Evolutionary conservation across 2,888 invertebrate genomes (phyloP), one percentile per base, ranked within the genome.

Genomic region (Dolichomitus sp.): DNA sequence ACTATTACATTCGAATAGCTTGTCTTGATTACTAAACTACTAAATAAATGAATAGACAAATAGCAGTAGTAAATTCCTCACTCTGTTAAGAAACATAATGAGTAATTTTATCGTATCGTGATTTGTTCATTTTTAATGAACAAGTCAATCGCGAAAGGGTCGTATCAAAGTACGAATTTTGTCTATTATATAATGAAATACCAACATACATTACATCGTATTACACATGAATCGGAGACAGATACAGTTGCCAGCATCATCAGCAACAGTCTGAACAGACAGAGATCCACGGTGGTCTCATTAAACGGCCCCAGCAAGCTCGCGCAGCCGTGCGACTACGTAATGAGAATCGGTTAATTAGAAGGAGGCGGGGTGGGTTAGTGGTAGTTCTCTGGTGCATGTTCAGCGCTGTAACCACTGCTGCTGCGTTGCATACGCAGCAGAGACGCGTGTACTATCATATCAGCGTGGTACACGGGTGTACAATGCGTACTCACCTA

Each of bases 341-440:
- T 92, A 92, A 92, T 92, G 92, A 92, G 92, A 90, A 91, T 89
- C 90, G 89, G 92, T 92, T 92, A 92, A 92, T 92, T 92, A 92
- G 90, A 89, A 90, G 88, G 89, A 80, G 84, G 86, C 87, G 83
- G 85, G 84, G 85, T 84, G 70, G 70, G 12, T 17, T n/a, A 11
- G 19, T 12, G 54, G 54, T 2, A 27, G 11, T 61, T 19, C 33
- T n/a, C 48, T 52, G 48, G 52, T 37, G 69, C 50, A 50, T 59
- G 27, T 66, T 33, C 30, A 33, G n/a, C 30, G 14, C 61, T 63
- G 78, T 59, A 75, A 65, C 74, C 65, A 84, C 85, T 68, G 37
- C 33, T 9, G 42, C 5, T 40, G 61, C 27, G 69, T 73, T 80
- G 79, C 68, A 69, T 68, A 65, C 66, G 30, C 72, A 45, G 86